phyloP scores from a whole-genome alignment of 2,888 invertebrate species.

The Smittia sp. region DNA sequence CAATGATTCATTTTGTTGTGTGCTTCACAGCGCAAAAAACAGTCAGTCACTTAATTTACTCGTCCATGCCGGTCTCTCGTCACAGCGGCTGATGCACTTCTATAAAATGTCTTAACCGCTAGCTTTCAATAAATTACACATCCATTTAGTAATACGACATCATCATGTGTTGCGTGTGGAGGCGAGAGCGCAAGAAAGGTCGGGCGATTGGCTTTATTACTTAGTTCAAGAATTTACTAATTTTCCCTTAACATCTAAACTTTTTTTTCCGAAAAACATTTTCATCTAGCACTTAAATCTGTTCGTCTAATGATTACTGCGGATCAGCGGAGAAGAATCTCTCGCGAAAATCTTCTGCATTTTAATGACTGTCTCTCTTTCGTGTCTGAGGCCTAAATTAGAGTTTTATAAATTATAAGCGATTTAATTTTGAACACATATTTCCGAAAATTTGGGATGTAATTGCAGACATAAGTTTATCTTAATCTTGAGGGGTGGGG shows the following conservation, averaged over 20 bases:
- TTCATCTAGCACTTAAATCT: neutral
- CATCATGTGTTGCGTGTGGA: neutral
- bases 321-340: neutral
- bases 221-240: neutral
- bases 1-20: slow-evolving; percentile 38
- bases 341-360: no score
- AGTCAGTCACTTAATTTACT: slow-evolving; percentile 40
- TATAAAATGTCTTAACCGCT: neutral
- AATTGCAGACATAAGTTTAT: neutral
- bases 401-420: slow-evolving; percentile 1
- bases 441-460: slow-evolving; percentile 1
- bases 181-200: neutral
- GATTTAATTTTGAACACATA: slow-evolving; percentile 26
- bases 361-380: no score
- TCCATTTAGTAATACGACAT: neutral
- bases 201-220: neutral
- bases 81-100: neutral
- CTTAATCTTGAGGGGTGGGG: neutral
- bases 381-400: no score
- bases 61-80: neutral
- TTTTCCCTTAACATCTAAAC: neutral
- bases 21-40: slow-evolving; percentile 42
- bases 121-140: neutral
- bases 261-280: neutral
- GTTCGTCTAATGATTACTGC: neutral